Conservation (phyloP, 2,113 vertebrate species). For the Empidonax traillii region DNA sequence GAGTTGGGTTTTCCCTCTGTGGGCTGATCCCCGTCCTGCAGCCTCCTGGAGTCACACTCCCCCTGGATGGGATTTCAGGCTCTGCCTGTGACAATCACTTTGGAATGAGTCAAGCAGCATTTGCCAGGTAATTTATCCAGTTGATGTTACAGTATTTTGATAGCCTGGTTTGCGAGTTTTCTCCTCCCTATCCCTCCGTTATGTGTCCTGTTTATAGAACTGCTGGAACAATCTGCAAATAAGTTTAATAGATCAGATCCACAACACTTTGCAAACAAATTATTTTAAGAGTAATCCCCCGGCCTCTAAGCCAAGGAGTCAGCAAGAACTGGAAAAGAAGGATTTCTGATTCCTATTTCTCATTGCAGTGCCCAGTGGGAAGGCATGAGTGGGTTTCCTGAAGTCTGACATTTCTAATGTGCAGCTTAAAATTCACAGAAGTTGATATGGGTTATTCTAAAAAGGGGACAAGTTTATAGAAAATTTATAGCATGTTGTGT, state of each 20-base stretch:
- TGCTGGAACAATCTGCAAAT: conserved; percentile 14
- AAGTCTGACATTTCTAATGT: not conserved
- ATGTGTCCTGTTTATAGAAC: not conserved
- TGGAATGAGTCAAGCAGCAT: not conserved
- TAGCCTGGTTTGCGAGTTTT: not conserved
- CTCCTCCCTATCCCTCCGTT: not conserved
- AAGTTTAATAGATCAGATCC: conserved; percentile 31
- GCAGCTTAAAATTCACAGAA: not conserved
- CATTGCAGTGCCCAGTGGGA: not conserved
- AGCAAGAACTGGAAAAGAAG: not conserved
- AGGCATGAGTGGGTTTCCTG: not conserved
- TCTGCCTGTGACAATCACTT: not conserved
- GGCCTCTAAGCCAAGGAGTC: not conserved
- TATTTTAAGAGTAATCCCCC: not conserved
- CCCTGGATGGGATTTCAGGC: not conserved
- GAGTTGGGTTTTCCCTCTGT: not conserved
- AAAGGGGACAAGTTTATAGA: not conserved
- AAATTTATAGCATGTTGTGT: not conserved
- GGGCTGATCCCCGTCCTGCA: not conserved
- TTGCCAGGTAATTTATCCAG: not conserved
- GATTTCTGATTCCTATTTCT: not conserved
- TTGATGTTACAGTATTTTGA: not conserved
- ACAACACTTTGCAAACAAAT: not conserved
- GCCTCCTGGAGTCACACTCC: not conserved
- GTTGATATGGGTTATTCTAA: not conserved